A percentile compares a stretch with the other conserved stretches of the same genome.
These are phyloP conservation scores for Aeoliscus strigatus DNA, from an alignment of 2,797 vertebrate genomes.

Conservation along the genomic window DNA sequence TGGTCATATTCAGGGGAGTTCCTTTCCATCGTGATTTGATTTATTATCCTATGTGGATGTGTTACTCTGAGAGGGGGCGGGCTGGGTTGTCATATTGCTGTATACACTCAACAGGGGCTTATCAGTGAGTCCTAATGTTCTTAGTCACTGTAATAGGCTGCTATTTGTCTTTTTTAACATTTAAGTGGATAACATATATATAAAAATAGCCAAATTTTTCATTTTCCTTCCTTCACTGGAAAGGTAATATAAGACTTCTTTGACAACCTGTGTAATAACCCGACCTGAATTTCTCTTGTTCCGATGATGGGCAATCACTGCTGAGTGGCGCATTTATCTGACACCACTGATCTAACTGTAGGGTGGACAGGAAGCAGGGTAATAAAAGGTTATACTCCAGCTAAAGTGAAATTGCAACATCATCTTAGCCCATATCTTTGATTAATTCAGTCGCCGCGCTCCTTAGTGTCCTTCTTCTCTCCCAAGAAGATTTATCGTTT, in stretches of 20 bases:
- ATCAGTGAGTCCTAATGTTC: constrained; percentile 90
- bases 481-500: too few relatives aligned
- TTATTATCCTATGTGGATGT: constrained; percentile 79
- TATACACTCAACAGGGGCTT: constrained; percentile 37
- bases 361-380: constrained; percentile 4
- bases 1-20: constrained; percentile 76
- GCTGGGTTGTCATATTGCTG: constrained; percentile 49
- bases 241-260: constrained; percentile 79
- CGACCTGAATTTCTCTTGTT: constrained; percentile 2
- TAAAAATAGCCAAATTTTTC: constrained; percentile 84
- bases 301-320: constrained; percentile 33
- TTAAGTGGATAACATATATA: constrained; percentile 94
- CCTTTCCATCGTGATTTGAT: constrained; percentile 82
- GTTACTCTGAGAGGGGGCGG: constrained; percentile 80
- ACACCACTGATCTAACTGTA: constrained; percentile 8
- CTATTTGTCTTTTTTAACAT: constrained; percentile 88
- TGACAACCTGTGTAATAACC: constrained; percentile 11
- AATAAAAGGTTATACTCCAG: constrained; percentile 2
- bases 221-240: constrained; percentile 53
- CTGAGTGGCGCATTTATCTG: constrained; percentile 19
- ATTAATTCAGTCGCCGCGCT: neutral
- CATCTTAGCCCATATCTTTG: constrained; percentile 1
- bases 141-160: constrained; percentile 75
- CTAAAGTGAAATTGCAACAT: neutral
- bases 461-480: too few relatives aligned